Conservation (phyloP, 2,113 vertebrate species). For the Rhynchomys soricoides region DNA sequence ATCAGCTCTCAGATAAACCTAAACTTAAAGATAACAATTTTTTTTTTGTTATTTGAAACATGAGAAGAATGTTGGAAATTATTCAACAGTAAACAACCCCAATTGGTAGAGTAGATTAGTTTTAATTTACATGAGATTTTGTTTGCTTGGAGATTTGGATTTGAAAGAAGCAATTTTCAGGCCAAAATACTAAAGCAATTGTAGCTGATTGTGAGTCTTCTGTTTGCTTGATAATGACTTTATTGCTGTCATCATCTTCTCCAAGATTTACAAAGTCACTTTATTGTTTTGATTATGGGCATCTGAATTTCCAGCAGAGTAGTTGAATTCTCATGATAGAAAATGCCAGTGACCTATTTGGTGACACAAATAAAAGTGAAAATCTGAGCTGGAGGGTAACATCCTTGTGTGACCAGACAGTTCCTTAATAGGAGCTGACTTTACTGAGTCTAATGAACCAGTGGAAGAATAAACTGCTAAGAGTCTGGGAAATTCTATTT, state of each 20-base stretch:
- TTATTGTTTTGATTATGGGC: slow-evolving; percentile 8
- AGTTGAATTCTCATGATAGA: slow-evolving; percentile 29
- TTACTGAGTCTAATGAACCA: background rate
- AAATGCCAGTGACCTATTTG: background rate
- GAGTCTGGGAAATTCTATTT: background rate
- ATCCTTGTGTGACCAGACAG: background rate
- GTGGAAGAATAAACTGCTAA: background rate
- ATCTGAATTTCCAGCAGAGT: background rate
- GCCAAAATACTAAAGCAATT: slow-evolving; percentile 48
- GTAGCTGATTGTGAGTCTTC: slow-evolving; percentile 47
- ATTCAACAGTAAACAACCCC: slow-evolving; percentile 62
- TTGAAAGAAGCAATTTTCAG: slow-evolving; percentile 19
- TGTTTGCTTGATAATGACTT: slow-evolving; percentile 4
- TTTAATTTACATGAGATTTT: slow-evolving; percentile 66
- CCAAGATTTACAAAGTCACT: background rate
- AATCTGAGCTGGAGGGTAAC: background rate
- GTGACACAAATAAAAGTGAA: background rate
- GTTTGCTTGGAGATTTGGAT: slow-evolving; percentile 16
- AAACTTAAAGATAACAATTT: slow-evolving; percentile 70
- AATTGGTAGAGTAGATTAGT: slow-evolving; percentile 60
- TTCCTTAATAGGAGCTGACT: background rate
- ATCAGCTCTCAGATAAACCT: slow-evolving; percentile 48
- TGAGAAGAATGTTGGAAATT: slow-evolving; percentile 58
- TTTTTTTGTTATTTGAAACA: slow-evolving; percentile 56
- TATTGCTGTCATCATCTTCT: background rate